Percentiles rank a stretch among this genome's conserved stretches.
phyloP scores from a whole-genome alignment of 2,888 invertebrate genomes.

The Petrolisthes cinctipes region DNA sequence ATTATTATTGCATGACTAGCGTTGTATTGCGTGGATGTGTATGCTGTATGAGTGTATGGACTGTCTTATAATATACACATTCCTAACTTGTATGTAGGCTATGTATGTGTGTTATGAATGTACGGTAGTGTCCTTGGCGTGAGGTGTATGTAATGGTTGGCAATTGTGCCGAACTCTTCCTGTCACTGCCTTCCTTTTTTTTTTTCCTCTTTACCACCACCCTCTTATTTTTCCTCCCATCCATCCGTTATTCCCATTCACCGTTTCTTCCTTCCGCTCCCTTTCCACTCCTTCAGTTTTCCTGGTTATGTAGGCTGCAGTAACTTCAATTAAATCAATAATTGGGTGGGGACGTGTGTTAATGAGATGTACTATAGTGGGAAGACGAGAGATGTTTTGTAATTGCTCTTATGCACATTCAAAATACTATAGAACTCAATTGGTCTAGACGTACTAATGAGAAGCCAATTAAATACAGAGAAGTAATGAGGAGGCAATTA shows the following conservation, averaged over 20 bases:
- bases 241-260: background rate
- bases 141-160: conserved; percentile 26
- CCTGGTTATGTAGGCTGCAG: background rate
- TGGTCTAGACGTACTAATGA: no score
- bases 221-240: background rate
- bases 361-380: no score
- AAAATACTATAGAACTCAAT: no score
- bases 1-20: no score
- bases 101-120: background rate
- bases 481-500: no score
- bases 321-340: background rate
- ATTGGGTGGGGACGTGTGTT: no score
- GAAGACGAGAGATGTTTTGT: no score
- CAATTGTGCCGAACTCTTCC: conserved; percentile 19
- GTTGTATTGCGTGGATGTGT: no score
- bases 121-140: background rate
- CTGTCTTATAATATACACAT: no score
- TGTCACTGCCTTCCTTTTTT: background rate
- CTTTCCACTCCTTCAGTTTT: background rate
- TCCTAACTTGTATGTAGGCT: background rate
- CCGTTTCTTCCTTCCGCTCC: background rate
- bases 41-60: no score
- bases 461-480: no score
- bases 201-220: conserved; percentile 4
- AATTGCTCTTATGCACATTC: no score